Conservation (phyloP, 2,888 invertebrate species). For the Prenolepis imparis region DNA sequence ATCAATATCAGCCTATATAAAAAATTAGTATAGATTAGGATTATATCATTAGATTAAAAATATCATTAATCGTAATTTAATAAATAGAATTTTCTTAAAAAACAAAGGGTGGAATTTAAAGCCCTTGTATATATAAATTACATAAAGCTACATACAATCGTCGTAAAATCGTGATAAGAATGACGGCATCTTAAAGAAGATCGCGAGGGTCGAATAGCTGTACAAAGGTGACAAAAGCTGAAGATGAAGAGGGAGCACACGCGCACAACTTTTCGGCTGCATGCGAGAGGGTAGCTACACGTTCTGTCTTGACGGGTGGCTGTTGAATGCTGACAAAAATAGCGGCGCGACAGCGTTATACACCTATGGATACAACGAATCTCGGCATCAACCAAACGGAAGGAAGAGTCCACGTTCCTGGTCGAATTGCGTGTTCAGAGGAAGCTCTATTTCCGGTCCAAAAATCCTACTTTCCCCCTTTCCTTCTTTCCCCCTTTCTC, state of each 20-base stretch:
- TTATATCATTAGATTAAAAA: constrained; percentile 41
- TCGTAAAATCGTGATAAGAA: background rate
- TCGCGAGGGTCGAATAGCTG: background rate
- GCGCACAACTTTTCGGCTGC: constrained; percentile 65
- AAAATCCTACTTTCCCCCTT: background rate
- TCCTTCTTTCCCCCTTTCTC: background rate
- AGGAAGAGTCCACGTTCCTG: constrained; percentile 25
- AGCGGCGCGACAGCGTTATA: constrained; percentile 67
- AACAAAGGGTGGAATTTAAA: background rate
- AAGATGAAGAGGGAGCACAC: constrained; percentile 14
- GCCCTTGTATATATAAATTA: background rate
- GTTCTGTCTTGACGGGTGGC: constrained; percentile 69
- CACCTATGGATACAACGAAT: constrained; percentile 68
- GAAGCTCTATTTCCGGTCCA: constrained; percentile 81
- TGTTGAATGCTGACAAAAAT: constrained; percentile 78
- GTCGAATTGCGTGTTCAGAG: constrained; percentile 46
- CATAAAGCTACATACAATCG: background rate
- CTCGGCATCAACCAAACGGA: constrained; percentile 60
- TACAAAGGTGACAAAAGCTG: constrained; percentile 26
- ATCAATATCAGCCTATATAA: background rate
- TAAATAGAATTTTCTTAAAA: background rate
- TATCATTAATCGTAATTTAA: constrained; percentile 46
- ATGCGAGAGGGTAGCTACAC: constrained; percentile 74
- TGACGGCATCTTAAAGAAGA: background rate
- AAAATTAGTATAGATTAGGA: background rate